phyloP scores from a whole-genome alignment of 2,113 vertebrate genomes.

The Sorex araneus region DNA sequence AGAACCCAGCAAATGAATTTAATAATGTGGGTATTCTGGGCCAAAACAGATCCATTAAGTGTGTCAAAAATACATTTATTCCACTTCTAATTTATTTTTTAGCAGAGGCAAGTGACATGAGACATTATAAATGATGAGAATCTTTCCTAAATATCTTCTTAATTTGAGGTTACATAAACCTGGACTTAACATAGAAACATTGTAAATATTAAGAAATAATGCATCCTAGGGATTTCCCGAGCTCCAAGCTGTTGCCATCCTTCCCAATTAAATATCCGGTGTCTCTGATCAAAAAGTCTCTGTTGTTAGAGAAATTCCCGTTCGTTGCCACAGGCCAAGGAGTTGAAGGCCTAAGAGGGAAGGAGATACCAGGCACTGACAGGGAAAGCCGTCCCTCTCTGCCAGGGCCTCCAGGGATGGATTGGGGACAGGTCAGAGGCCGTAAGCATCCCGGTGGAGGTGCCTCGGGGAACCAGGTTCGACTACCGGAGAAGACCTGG shows the following conservation, averaged over 20 bases:
- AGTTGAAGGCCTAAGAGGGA: neutral
- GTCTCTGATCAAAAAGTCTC: neutral
- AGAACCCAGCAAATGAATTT: conserved; percentile 23
- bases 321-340: neutral
- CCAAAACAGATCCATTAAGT: conserved; percentile 11
- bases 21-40: neutral
- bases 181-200: neutral
- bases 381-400: neutral
- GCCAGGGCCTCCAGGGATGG: neutral
- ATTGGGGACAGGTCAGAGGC: neutral
- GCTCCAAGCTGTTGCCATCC: neutral
- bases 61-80: conserved; percentile 18
- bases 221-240: neutral
- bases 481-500: neutral
- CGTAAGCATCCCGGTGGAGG: neutral
- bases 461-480: neutral
- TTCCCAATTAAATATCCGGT: neutral
- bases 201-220: conserved; percentile 13
- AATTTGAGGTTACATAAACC: conserved; percentile 38
- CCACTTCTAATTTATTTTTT: conserved; percentile 49
- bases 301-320: neutral
- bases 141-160: conserved; percentile 28
- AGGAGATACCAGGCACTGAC: neutral
- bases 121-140: neutral
- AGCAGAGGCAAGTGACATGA: neutral